Evolutionary conservation across 2,888 invertebrate genomes (phyloP).

Genomic region (Nomada ruficornis): DNA sequence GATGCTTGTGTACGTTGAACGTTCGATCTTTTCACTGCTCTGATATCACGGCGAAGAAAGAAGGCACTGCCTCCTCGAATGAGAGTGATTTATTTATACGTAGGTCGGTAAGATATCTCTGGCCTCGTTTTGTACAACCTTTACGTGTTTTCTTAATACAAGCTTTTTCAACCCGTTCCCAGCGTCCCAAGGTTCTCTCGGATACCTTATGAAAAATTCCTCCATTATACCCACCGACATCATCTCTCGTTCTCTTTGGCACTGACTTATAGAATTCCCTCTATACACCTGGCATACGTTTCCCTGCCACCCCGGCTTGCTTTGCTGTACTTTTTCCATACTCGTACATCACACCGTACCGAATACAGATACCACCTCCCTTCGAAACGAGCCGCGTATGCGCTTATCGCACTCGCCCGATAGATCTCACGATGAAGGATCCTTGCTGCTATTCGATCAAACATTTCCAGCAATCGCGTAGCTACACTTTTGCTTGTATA

Average conservation of each 20-base stretch:
- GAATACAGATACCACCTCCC: conserved; percentile 9
- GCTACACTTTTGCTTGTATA: not conserved
- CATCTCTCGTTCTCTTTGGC: conserved; percentile 36
- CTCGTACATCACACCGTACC: conserved; percentile 33
- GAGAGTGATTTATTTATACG: not conserved
- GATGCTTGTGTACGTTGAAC: not conserved
- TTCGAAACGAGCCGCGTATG: conserved; percentile 5
- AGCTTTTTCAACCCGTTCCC: not conserved
- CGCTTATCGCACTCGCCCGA: conserved; percentile 21
- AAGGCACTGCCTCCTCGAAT: not conserved
- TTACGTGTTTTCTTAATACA: conserved; percentile 18
- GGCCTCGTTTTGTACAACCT: not conserved
- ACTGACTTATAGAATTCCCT: conserved; percentile 44
- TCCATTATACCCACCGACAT: conserved; percentile 31
- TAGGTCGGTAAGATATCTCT: not conserved
- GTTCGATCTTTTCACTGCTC: not conserved
- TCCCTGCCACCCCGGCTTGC: not conserved
- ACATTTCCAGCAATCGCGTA: not conserved
- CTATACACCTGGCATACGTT: conserved; percentile 34
- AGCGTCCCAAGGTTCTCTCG: not conserved
- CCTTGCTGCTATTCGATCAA: not conserved
- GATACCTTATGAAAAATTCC: conserved; percentile 30
- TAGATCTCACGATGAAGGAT: conserved; percentile 14
- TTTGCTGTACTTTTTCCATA: conserved; percentile 24
- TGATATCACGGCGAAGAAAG: not conserved